Base-by-base conservation (phyloP, 2,888 invertebrate genomes). In the Psylliodes chrysocephalus region DNA sequence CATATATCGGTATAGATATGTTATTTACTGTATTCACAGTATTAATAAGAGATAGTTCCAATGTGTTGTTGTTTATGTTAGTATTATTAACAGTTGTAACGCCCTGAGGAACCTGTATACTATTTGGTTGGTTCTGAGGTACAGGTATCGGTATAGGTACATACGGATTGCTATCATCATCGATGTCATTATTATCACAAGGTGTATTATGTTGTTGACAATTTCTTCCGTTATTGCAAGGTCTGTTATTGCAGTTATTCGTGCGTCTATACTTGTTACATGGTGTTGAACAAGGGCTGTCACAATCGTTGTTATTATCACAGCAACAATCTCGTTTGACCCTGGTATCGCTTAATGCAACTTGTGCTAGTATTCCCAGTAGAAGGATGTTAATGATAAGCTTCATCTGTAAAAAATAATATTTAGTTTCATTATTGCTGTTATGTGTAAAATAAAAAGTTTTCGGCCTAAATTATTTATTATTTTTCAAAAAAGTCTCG, bases 11-110 rank as follows among this genome's bases (percentile, higher is more conserved):
- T 17, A 64, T 28, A 12, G 60, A 60, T 2, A 64, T 55, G 22
- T 64, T 64, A 30, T 64, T 64, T 17, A 64, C 44, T 4, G 59
- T 60, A 18, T 60, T 54, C 12, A 64, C 44, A 6, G 44, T 64
- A 25, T 64, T 64, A 4, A 18, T 33, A 3, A 64, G 18, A 15
- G 19, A 40, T 8, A 64, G 15, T 2, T 49, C 51, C 4, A 55
- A 8, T 2, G 64, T 64, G 15, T 12, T 18, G 22, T 64, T 51
- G 38, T 44, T 60, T 6, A 55, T 38, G 17, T 64, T 64, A n/a
- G 60, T 64, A 33, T 64, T 64, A 28, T 60, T 60, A n/a, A 51
- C 19, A 17, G 33, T 33, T 14, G 19, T 2, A 7, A 14, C 15
- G 35, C 1, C 8, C 25, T 17, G 14, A 17, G 0, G 14, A 10